Percentiles rank a stretch among this genome's conserved stretches.
Evolutionary conservation across 2,797 vertebrate species (phyloP).

Genomic region (Darevskia nairensis): DNA sequence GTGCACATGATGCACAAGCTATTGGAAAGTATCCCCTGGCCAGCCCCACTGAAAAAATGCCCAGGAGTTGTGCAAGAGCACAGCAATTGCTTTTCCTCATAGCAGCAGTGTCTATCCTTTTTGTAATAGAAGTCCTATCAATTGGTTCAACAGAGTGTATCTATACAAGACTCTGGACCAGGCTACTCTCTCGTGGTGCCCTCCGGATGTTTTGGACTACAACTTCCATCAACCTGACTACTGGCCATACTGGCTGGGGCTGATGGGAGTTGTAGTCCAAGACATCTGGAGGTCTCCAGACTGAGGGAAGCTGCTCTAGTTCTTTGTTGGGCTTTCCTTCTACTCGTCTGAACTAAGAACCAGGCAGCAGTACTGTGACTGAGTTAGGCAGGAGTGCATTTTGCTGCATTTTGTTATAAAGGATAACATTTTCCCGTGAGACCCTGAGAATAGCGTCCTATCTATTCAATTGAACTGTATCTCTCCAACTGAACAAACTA

Average conservation of each 20-base stretch:
- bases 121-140: not conserved
- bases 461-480: too few relatives aligned
- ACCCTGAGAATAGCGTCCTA: not conserved
- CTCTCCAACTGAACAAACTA: too few relatives aligned
- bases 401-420: not conserved
- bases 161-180: not conserved
- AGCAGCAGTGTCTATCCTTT: not conserved
- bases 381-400: not conserved
- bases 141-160: too few relatives aligned
- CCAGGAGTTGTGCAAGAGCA: not conserved
- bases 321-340: not conserved
- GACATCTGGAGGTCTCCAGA: too few relatives aligned
- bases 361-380: not conserved
- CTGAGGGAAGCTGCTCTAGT: not conserved
- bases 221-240: too few relatives aligned
- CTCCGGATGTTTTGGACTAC: too few relatives aligned
- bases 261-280: too few relatives aligned
- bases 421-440: not conserved
- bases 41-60: not conserved
- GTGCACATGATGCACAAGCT: not conserved
- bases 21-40: not conserved
- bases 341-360: not conserved
- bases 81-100: not conserved
- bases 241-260: too few relatives aligned
- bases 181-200: too few relatives aligned